Evolutionary conservation across 2,113 vertebrate genomes (phyloP).

Genomic region (Craseonycteris thonglongyai): DNA sequence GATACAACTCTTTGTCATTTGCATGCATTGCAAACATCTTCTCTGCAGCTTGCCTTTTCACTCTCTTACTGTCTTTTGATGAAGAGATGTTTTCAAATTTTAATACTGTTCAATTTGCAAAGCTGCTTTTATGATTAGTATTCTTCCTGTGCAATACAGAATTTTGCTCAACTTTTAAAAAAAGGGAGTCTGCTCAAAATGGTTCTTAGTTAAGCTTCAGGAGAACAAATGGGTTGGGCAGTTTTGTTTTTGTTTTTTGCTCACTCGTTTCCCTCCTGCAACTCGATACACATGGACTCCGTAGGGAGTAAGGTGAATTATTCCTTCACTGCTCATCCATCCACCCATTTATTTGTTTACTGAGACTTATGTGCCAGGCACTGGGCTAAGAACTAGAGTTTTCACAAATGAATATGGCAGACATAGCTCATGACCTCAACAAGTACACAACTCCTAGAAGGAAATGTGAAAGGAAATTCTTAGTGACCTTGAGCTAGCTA

Average conservation of each 20-base stretch:
- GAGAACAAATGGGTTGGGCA: not conserved
- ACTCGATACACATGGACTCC: not conserved
- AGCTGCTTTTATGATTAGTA: not conserved
- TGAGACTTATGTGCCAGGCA: not conserved
- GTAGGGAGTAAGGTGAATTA: no score
- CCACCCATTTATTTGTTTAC: not conserved
- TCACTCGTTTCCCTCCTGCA: accelerated
- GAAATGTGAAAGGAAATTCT: not conserved
- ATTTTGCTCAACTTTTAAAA: constrained; percentile 67
- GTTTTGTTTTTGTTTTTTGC: not conserved
- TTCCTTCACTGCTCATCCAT: not conserved
- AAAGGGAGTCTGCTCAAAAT: not conserved
- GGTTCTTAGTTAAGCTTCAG: not conserved
- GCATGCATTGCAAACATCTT: not conserved
- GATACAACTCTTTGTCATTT: not conserved
- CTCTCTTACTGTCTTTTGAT: not conserved
- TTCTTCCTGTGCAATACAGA: not conserved
- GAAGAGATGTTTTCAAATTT: not conserved
- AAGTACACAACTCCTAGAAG: not conserved
- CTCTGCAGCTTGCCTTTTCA: not conserved
- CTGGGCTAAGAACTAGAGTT: not conserved
- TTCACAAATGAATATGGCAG: not conserved
- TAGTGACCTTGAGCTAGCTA: not conserved
- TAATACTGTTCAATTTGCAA: not conserved
- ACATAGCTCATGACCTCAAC: not conserved